A percentile compares a stretch with the other conserved stretches of the same genome.
Conservation (phyloP, 1,140 invertebrate genomes). For the Diorhabda carinulata region DNA sequence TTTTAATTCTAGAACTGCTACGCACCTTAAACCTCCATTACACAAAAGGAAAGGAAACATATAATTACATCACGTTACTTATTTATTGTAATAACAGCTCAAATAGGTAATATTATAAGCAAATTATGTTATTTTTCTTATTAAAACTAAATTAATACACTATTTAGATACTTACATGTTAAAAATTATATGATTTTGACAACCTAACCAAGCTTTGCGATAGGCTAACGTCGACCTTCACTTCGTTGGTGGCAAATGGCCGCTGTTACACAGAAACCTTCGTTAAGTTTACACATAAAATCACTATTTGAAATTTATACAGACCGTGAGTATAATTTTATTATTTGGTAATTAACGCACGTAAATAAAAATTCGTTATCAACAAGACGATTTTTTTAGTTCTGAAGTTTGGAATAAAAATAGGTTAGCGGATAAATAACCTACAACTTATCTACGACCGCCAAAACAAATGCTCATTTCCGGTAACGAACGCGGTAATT, state of each 20-base stretch:
- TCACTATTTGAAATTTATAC: slow-evolving; percentile 3
- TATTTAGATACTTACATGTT: slow-evolving; percentile 32
- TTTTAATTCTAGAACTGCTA: slow-evolving; percentile 25
- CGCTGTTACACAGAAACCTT: slow-evolving; percentile 24
- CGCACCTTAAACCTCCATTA: slow-evolving; percentile 37
- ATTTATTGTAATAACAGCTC: slow-evolving; percentile 4
- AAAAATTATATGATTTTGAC: slow-evolving; percentile 26
- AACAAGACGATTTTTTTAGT: slow-evolving; percentile 19
- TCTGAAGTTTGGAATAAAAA: slow-evolving; percentile 25
- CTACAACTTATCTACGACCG: slow-evolving; percentile 38
- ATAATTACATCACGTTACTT: slow-evolving; percentile 39
- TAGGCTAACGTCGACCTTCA: slow-evolving; percentile 44
- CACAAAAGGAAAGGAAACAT: slow-evolving; percentile 33
- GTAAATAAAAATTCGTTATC: not conserved
- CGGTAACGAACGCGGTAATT: slow-evolving; percentile 23
- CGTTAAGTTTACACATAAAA: slow-evolving; percentile 11
- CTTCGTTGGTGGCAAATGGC: slow-evolving; percentile 40
- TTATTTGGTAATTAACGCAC: not conserved
- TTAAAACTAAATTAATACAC: slow-evolving; percentile 5
- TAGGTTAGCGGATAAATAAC: slow-evolving; percentile 44
- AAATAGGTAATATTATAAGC: not conserved
- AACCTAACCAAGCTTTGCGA: slow-evolving; percentile 42
- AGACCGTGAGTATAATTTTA: not conserved
- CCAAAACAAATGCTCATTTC: slow-evolving; percentile 34
- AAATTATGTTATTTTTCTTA: not conserved